phyloP scores from a whole-genome alignment of 1,140 invertebrate genomes.

The Drosophila leontia region DNA sequence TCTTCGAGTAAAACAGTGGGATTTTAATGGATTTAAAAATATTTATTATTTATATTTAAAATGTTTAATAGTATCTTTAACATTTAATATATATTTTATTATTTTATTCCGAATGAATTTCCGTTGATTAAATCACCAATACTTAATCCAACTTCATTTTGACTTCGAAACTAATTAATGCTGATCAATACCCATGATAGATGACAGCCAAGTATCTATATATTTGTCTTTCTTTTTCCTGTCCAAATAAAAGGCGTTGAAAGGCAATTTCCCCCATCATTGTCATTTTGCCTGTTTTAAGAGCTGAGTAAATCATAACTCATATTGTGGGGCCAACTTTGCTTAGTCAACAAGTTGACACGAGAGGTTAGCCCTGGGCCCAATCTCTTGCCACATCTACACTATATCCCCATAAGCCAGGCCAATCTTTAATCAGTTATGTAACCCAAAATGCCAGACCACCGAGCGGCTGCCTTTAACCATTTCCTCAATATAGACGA shows the following conservation, averaged over 20 bases:
- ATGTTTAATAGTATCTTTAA: not conserved
- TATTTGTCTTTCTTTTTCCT: not conserved
- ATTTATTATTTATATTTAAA: not conserved
- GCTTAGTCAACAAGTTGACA: constrained; percentile 52
- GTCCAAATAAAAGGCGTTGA: constrained; percentile 23
- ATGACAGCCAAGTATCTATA: constrained; percentile 9
- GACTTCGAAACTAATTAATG: not conserved
- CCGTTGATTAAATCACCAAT: not conserved
- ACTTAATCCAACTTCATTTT: not conserved
- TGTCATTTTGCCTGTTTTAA: constrained; percentile 30
- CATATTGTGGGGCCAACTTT: constrained; percentile 31
- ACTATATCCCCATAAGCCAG: constrained; percentile 35
- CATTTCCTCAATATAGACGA: constrained; percentile 54
- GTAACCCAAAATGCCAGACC: constrained; percentile 36
- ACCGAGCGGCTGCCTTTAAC: constrained; percentile 18
- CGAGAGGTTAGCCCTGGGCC: constrained; percentile 22
- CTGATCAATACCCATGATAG: constrained; percentile 8
- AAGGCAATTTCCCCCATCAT: constrained; percentile 30
- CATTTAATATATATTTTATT: not conserved
- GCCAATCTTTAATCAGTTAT: constrained; percentile 53
- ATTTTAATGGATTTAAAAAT: too few relatives aligned
- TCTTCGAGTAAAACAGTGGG: too few relatives aligned
- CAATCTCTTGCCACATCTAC: constrained; percentile 33
- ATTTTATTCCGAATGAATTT: too few relatives aligned
- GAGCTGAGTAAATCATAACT: constrained; percentile 51